Conservation (phyloP, 2,113 vertebrate genomes). For the Scatophagus argus region DNA sequence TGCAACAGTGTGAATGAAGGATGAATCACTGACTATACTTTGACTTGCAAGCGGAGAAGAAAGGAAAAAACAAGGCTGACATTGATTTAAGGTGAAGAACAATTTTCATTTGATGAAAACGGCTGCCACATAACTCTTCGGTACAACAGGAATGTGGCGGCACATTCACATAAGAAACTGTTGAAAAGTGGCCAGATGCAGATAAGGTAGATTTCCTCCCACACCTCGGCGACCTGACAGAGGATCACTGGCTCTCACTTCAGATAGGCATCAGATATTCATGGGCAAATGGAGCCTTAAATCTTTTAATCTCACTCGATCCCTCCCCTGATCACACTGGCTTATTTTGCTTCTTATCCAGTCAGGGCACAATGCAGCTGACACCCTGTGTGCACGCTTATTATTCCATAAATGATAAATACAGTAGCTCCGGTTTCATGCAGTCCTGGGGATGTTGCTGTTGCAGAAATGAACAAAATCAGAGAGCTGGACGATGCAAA, state of each 20-base stretch:
- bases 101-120: slow-evolving; percentile 36
- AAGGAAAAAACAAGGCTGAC: neutral
- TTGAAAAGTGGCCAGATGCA: slow-evolving; percentile 72
- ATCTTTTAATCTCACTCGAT: slow-evolving; percentile 79
- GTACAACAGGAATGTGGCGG: slow-evolving; percentile 35
- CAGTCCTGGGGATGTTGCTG: slow-evolving; percentile 6
- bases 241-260: slow-evolving; percentile 61
- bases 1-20: slow-evolving; percentile 28
- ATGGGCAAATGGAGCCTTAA: slow-evolving; percentile 80
- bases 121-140: slow-evolving; percentile 20
- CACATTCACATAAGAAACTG: slow-evolving; percentile 48
- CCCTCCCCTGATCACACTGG: slow-evolving; percentile 71
- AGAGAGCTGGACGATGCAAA: slow-evolving; percentile 15
- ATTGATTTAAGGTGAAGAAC: slow-evolving; percentile 33
- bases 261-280: slow-evolving; percentile 77
- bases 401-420: slow-evolving; percentile 73
- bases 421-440: slow-evolving; percentile 57
- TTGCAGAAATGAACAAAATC: slow-evolving; percentile 14
- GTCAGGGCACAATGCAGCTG: slow-evolving; percentile 72
- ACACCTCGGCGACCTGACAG: slow-evolving; percentile 73
- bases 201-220: slow-evolving; percentile 70
- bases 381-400: slow-evolving; percentile 58
- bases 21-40: slow-evolving; percentile 41
- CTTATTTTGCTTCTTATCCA: slow-evolving; percentile 75
- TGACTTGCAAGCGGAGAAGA: slow-evolving; percentile 20